Percentiles rank a stretch among this genome's conserved stretches.
Evolutionary conservation across 2,797 vertebrate species (phyloP).

Genomic region (Platalea minor): DNA sequence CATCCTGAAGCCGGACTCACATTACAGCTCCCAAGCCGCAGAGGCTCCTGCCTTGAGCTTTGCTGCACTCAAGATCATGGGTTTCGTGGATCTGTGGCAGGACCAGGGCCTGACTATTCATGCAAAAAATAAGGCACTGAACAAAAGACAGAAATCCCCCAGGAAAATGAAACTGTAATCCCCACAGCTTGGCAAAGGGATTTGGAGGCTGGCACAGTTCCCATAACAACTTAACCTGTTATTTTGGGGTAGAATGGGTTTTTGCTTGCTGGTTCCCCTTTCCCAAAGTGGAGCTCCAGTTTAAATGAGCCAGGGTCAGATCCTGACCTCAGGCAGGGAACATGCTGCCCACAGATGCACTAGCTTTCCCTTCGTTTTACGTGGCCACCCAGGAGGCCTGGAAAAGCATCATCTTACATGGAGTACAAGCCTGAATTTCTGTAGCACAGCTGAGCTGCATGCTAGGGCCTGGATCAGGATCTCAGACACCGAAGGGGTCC

Average conservation of each 20-base stretch:
- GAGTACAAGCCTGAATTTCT: neutral
- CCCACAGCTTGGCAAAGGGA: constrained; percentile 34
- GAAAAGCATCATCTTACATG: neutral
- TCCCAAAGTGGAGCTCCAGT: neutral
- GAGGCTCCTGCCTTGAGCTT: neutral
- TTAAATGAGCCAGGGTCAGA: neutral
- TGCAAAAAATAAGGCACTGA: constrained; percentile 32
- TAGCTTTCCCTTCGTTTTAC: neutral
- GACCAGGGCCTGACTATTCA: neutral
- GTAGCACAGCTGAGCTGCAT: neutral
- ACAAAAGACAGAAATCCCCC: constrained; percentile 53
- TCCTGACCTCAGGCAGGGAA: neutral
- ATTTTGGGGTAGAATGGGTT: neutral
- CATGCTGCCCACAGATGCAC: neutral
- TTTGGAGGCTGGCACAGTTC: constrained; percentile 33
- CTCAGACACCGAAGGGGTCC: neutral
- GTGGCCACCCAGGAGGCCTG: neutral
- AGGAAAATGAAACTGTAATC: constrained; percentile 61
- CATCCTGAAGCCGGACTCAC: neutral
- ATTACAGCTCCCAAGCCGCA: neutral
- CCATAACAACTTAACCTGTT: constrained; percentile 4
- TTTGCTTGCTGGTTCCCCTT: neutral
- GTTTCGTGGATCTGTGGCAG: neutral
- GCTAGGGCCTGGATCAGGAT: neutral
- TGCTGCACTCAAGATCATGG: neutral